A percentile compares a stretch with the other conserved stretches of the same genome.
phyloP scores from a whole-genome alignment of 2,888 invertebrate genomes.

The Archips xylosteana region DNA sequence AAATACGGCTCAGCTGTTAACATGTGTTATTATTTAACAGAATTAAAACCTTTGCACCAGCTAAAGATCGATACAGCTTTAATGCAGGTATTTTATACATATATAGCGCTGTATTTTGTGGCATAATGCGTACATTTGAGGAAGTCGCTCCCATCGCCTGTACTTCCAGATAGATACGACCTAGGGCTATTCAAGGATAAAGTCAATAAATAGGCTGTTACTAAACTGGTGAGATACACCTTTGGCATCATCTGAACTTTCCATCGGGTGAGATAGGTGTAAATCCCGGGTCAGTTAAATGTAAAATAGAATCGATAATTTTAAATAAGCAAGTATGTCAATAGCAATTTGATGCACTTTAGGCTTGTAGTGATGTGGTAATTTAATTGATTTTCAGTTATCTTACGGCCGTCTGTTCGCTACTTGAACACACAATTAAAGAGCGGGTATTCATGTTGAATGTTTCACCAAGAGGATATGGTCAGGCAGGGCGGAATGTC shows the following conservation, averaged over 20 bases:
- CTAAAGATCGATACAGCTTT: not conserved
- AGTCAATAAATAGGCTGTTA: too few species aligned
- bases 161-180: too few species aligned
- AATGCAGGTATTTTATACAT: not conserved
- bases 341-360: not conserved
- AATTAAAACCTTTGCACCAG: constrained; percentile 4
- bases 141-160: too few species aligned
- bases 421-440: constrained; percentile 20
- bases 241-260: too few species aligned
- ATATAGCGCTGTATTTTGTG: not conserved
- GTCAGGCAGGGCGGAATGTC: constrained; percentile 2
- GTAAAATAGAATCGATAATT: too few species aligned
- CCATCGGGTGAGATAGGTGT: too few species aligned
- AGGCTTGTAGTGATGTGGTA: not conserved
- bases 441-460: constrained; percentile 25
- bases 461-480: constrained; percentile 16
- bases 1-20: not conserved
- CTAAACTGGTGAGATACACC: too few species aligned
- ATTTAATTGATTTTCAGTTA: not conserved
- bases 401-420: constrained; percentile 9
- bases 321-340: too few species aligned
- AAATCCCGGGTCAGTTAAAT: too few species aligned
- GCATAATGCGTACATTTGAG: too few species aligned
- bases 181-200: too few species aligned
- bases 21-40: constrained; percentile 34